A percentile compares a stretch with the other conserved stretches of the same genome.
These are phyloP conservation scores for Ophion slaviceki DNA, from an alignment of 2,888 invertebrate species.

Conservation along the genomic window DNA sequence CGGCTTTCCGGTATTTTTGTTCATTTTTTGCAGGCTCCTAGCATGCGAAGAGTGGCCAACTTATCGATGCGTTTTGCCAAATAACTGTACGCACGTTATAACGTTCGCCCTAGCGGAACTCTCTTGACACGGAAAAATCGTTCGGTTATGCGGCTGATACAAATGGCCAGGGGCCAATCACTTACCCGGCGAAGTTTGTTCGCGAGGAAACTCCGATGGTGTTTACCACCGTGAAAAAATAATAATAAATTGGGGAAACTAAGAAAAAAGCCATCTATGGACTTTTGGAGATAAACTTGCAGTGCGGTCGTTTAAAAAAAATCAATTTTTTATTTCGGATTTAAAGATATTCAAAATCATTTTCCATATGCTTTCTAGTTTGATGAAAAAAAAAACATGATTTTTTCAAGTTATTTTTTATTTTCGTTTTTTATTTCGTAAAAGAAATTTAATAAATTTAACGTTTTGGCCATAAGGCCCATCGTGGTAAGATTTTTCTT, in stretches of 20 bases:
- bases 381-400: too few relatives aligned
- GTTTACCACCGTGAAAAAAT: constrained; percentile 15
- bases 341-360: too few relatives aligned
- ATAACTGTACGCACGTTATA: not conserved
- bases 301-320: too few relatives aligned
- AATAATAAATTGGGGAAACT: not conserved
- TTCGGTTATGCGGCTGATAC: constrained; percentile 23
- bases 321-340: too few relatives aligned
- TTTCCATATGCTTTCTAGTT: too few relatives aligned
- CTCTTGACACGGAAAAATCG: constrained; percentile 53
- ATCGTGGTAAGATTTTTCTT: too few relatives aligned
- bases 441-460: too few relatives aligned
- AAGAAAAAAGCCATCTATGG: not conserved
- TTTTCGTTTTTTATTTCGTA: too few relatives aligned
- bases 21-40: not conserved
- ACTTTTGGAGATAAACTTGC: too few relatives aligned
- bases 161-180: constrained; percentile 48
- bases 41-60: constrained; percentile 15
- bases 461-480: too few relatives aligned
- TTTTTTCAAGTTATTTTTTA: too few relatives aligned
- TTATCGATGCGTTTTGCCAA: constrained; percentile 3
- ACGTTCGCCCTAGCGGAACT: constrained; percentile 27
- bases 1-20: not conserved
- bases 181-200: constrained; percentile 55
- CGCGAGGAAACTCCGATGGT: constrained; percentile 35